phyloP scores from a whole-genome alignment of 2,888 invertebrate genomes.

The Octonoba sinensis region DNA sequence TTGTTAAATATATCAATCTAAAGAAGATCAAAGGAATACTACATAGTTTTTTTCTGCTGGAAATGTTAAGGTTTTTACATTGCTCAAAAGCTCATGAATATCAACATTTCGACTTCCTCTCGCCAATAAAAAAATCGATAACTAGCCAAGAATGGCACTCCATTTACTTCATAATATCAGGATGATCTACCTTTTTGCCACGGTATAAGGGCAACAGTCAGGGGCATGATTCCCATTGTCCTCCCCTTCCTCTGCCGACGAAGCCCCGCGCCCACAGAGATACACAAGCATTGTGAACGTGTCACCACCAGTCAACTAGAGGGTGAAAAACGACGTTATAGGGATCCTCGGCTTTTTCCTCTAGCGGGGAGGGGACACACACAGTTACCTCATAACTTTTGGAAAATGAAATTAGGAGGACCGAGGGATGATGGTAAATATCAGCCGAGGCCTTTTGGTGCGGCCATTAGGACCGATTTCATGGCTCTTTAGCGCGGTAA shows the following conservation, averaged over 20 bases:
- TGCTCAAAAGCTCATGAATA: no score
- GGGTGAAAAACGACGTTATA: constrained; percentile 59
- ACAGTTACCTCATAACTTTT: constrained; percentile 59
- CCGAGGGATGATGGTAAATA: constrained; percentile 58
- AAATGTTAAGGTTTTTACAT: no score
- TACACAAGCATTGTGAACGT: constrained; percentile 49
- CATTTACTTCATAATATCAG: constrained; percentile 21
- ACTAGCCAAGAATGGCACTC: no score
- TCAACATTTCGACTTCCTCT: no score
- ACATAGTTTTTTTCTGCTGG: no score
- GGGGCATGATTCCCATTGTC: constrained; percentile 52
- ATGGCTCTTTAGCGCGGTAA: constrained; percentile 59
- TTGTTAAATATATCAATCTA: no score
- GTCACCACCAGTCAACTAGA: constrained; percentile 62
- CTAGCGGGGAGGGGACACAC: constrained; percentile 4
- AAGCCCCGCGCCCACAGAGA: no score
- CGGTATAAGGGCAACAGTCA: constrained; percentile 59
- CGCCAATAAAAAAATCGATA: no score
- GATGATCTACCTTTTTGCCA: constrained; percentile 55
- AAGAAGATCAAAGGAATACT: no score
- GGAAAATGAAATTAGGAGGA: constrained; percentile 58
- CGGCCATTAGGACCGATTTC: constrained; percentile 55
- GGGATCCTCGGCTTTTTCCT: constrained; percentile 22
- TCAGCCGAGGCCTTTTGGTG: constrained; percentile 26
- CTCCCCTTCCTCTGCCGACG: no score